Conservation (phyloP, 2,113 vertebrate genomes). For the Cebidichthys violaceus region DNA sequence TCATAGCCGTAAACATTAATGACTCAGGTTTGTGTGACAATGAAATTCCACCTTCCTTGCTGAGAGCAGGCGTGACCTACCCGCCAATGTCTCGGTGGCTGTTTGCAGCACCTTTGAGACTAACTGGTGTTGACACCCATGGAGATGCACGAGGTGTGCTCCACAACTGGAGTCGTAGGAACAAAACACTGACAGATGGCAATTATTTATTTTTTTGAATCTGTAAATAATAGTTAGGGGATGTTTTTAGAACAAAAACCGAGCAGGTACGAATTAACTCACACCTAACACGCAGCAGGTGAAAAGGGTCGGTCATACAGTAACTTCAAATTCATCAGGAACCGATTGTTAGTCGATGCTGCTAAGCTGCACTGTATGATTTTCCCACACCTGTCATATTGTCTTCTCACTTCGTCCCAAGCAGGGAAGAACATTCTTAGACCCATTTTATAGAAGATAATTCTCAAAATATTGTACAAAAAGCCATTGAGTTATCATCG, state of each 20-base stretch:
- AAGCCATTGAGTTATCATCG: background rate
- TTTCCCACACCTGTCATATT: background rate
- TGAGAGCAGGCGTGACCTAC: conserved; percentile 53
- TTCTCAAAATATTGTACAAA: background rate
- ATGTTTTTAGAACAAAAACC: background rate
- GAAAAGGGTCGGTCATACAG: background rate
- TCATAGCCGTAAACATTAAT: conserved; percentile 69
- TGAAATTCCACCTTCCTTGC: conserved; percentile 68
- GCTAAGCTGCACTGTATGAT: background rate
- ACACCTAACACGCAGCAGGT: background rate
- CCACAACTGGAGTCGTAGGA: background rate
- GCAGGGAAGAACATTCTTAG: background rate
- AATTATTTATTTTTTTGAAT: background rate
- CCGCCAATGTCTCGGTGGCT: conserved; percentile 50
- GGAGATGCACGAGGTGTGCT: conserved; percentile 29
- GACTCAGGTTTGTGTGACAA: conserved; percentile 69
- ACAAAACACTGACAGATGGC: conserved; percentile 2
- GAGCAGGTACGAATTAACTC: conserved; percentile 3
- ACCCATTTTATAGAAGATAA: background rate
- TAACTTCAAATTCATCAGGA: background rate
- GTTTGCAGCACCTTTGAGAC: conserved; percentile 46
- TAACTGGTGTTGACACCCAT: conserved; percentile 56
- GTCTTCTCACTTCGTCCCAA: background rate
- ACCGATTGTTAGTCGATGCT: background rate
- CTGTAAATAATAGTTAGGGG: background rate